Conservation (phyloP, 2,888 invertebrate genomes). For the Ceramica pisi region DNA sequence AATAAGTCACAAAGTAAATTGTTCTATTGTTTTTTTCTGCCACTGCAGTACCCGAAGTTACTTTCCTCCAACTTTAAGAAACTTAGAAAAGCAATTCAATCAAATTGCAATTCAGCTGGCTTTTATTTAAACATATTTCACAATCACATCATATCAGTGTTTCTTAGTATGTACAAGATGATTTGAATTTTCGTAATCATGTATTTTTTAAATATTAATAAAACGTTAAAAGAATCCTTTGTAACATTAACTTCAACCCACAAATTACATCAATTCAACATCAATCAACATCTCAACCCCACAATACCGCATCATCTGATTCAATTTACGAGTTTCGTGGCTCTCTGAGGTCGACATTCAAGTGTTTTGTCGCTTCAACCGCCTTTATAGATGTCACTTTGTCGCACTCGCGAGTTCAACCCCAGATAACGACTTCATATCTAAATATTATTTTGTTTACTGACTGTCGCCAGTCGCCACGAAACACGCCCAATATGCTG, state of each 20-base stretch:
- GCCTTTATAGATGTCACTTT: conserved; percentile 86
- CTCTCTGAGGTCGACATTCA: conserved; percentile 75
- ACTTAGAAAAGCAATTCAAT: no score
- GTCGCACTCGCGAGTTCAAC: conserved; percentile 81
- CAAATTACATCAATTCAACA: conserved; percentile 20
- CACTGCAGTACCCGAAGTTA: background rate
- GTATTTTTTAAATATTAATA: background rate
- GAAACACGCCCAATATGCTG: conserved; percentile 55
- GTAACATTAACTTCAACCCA: background rate
- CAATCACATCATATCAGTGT: background rate
- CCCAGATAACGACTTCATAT: conserved; percentile 81
- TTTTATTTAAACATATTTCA: background rate
- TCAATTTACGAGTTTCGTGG: conserved; percentile 72
- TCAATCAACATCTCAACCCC: conserved; percentile 5
- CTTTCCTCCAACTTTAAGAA: no score
- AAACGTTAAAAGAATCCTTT: background rate
- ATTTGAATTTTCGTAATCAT: background rate
- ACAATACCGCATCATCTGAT: conserved; percentile 63
- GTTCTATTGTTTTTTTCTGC: no score
- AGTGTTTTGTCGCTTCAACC: conserved; percentile 83
- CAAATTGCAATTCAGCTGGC: no score
- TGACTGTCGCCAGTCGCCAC: conserved; percentile 68
- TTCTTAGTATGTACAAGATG: background rate
- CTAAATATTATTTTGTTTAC: conserved; percentile 73
- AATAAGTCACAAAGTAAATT: no score